Conservation (phyloP, 2,113 vertebrate genomes). For the Thinocorus orbignyianus region DNA sequence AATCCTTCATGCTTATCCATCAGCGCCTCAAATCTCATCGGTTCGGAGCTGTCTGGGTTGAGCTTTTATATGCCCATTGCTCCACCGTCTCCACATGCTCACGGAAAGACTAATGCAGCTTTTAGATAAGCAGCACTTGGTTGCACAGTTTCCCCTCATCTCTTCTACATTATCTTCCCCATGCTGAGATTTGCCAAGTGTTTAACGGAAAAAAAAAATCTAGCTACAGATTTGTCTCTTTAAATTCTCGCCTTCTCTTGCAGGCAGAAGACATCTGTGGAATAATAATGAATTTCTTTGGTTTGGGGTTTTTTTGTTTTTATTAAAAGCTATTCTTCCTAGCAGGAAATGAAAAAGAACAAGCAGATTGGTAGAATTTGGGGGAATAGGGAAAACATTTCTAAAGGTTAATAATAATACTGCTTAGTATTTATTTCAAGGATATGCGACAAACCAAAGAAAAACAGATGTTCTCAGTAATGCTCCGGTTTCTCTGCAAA, state of each 20-base stretch:
- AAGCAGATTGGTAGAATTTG: slow-evolving; percentile 45
- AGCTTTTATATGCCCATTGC: not conserved
- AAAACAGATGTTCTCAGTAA: slow-evolving; percentile 10
- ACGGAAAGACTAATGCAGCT: not conserved
- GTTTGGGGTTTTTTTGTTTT: slow-evolving; percentile 58
- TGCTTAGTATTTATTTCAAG: slow-evolving; percentile 50
- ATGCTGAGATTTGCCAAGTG: not conserved
- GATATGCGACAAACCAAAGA: slow-evolving; percentile 25
- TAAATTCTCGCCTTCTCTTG: slow-evolving; percentile 36
- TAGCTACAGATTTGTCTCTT: slow-evolving; percentile 37
- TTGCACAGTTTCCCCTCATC: not conserved
- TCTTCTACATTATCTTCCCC: not conserved
- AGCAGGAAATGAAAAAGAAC: slow-evolving; percentile 69
- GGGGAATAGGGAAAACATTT: slow-evolving; percentile 49
- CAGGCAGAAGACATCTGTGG: slow-evolving; percentile 52
- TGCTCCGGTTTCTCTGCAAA: not conserved
- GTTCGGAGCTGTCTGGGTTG: not conserved
- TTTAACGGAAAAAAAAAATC: not conserved
- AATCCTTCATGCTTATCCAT: not conserved
- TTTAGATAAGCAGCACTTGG: not conserved
- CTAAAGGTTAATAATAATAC: slow-evolving; percentile 52
- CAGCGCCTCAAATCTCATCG: not conserved
- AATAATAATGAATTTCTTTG: slow-evolving; percentile 66
- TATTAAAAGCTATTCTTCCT: slow-evolving; percentile 65
- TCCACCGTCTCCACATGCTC: not conserved